Base-by-base conservation (phyloP, 2,113 vertebrate genomes). In the Fulica atra region DNA sequence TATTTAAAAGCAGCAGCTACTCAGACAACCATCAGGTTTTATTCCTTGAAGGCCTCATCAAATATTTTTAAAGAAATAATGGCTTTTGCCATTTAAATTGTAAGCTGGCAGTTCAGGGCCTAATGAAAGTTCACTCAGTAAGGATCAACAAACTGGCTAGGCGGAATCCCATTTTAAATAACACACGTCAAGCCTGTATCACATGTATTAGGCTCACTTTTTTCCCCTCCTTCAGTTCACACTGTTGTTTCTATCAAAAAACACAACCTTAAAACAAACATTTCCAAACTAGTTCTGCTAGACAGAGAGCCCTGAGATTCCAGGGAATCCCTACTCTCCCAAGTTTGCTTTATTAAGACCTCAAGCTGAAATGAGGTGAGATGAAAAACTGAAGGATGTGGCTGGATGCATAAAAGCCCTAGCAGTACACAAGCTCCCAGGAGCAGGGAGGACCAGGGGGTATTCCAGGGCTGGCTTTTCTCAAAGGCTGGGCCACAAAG, bases 351-450 rank as follows among this genome's bases (percentile, higher is more conserved):
- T 36, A 89, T 46, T 29, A 50, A 80, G 68, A 89, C 36, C 15
- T 73, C 36, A 59, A 42, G 74, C 23, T 50, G 23, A 89, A 60
- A n/a, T 14, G 23, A 76, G 12, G 10, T 1, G 20, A 82, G 40
- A 51, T 14, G 31, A 71, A 74, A 88, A 78, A 17, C 2, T 11
- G 48, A 86, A 73, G 29, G 14, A 77, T 17, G 19, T 19, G 40
- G 21, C 26, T 73, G 36, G 31, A 60, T 53, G 24, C 44, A 70
- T 24, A 80, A 9, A 95, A 77, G 48, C 42, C 20, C 40, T 21
- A 2, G 2, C 33, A 93, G 42, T 40, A 64, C 0, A 0, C 23
- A 59, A 70, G 42, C 18, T 61, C 60, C 24, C 3, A 4, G 20
- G 9, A 81, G 38, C 35, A 84, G 33, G 8, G 24, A 60, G 36